Evolutionary conservation across 2,797 vertebrate genomes (phyloP).

Genomic region (Fistularia commersonii): DNA sequence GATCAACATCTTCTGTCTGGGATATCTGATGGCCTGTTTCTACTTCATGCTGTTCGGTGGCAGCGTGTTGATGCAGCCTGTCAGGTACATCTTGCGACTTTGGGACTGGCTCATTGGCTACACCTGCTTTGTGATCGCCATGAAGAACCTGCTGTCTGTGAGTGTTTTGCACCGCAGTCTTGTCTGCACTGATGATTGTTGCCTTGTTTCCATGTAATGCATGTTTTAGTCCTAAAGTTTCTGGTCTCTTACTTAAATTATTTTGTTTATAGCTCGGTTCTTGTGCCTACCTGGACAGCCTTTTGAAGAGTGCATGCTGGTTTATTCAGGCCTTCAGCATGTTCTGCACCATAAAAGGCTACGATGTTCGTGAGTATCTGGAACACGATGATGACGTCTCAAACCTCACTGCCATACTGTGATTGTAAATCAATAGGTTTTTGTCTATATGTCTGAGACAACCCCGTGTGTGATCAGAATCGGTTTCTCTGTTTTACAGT

Average conservation of each 20-base stretch:
- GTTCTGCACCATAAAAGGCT: conserved; percentile 78
- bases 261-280: conserved; percentile 63
- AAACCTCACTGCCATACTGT: too few relatives aligned
- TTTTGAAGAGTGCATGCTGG: conserved; percentile 74
- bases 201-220: not conserved
- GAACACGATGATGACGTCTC: too few relatives aligned
- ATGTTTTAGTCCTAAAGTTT: not conserved
- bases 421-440: not conserved
- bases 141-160: conserved; percentile 77
- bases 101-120: conserved; percentile 78
- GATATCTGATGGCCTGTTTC: conserved; percentile 79
- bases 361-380: conserved; percentile 67
- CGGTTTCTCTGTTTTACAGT: too few relatives aligned
- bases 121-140: conserved; percentile 72
- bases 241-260: not conserved
- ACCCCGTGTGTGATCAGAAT: too few relatives aligned
- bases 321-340: conserved; percentile 77
- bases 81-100: conserved; percentile 65
- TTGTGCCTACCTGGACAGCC: conserved; percentile 71
- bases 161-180: conserved; percentile 21
- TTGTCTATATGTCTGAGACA: not conserved
- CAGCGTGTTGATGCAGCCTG: conserved; percentile 74
- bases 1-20: conserved; percentile 76
- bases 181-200: not conserved
- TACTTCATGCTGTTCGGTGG: conserved; percentile 79